Base-by-base conservation (phyloP, 2,797 vertebrate genomes). In the Hyperoplus lanceolatus region DNA sequence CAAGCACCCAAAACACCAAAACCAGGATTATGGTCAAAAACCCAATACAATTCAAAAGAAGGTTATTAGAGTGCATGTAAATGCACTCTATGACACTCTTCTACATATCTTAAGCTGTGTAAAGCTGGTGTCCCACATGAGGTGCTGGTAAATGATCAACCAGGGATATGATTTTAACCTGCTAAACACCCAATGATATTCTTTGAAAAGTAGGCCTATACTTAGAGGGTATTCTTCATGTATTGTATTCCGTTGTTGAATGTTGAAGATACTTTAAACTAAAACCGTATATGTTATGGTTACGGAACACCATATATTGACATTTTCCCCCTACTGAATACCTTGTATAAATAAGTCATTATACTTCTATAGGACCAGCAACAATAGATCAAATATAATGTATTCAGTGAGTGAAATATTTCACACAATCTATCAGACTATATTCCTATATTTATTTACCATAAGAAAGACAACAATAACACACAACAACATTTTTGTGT, bases 131-230 rank as follows among this genome's bases (percentile, higher is more conserved):
- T 85, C 65, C 89, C 75, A 64, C 81, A 82, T 83, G 80, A 89
- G 59, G 68, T 83, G 36, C 64, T 78, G 53, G 90, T 93, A 55
- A 93, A 93, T 94, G 81, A 94, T 91, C 73, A 75, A 87, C 84
- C 49, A 16, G 5, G 59, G 57, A 81, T 63, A 39, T 82, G 75
- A 81, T 53, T 67, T 79, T 78, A 65, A 74, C 51, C 61, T 79
- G 39, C 51, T 85, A 70, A 84, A 80, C 66, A 85, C 57, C 69
- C 29, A 66, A 10, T 73, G 4, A 51, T 58, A 38, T 69, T 18
- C 74, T 60, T 46, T 38, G 15, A 16, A 49, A 65, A 16, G 29
- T 29, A 29, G 29, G 29, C 29, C 29, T 59, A 53, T 39, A 58
- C 62, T 51, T 18, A 8, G 6, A 4, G 42, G 2, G 2, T 13